These are phyloP conservation scores for Procapra przewalskii DNA, from an alignment of 2,113 vertebrate genomes.

Conservation along the genomic window DNA sequence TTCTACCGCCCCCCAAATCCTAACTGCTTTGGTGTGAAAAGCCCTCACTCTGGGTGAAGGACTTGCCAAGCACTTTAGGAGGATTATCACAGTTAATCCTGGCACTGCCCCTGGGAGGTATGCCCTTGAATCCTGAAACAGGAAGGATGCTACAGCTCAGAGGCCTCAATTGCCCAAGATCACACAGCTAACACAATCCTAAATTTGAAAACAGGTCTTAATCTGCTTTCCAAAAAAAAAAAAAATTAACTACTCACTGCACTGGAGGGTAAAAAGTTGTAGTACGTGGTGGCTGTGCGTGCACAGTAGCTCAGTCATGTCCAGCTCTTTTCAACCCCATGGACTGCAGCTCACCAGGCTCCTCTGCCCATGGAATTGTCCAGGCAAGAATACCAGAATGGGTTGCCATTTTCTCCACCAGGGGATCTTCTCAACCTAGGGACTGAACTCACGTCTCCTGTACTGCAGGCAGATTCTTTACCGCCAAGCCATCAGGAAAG, in stretches of 20 bases:
- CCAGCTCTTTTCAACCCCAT: background rate
- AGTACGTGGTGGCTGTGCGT: rapidly evolving
- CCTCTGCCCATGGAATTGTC: background rate
- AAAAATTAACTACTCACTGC: background rate
- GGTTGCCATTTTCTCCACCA: background rate
- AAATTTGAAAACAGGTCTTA: background rate
- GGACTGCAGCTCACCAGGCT: background rate
- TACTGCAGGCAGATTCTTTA: background rate
- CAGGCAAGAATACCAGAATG: background rate
- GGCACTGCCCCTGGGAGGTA: background rate
- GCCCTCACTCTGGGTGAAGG: background rate
- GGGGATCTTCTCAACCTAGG: background rate
- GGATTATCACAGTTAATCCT: background rate
- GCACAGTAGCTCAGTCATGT: background rate
- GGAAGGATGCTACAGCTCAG: background rate
- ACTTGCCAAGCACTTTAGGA: background rate
- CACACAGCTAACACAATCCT: background rate
- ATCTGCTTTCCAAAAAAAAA: background rate
- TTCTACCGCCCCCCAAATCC: background rate
- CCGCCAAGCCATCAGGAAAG: background rate
- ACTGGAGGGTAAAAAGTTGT: background rate
- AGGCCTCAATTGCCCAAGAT: background rate
- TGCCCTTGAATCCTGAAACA: background rate
- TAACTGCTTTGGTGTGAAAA: background rate
- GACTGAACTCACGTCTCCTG: background rate